A percentile compares a stretch with the other conserved stretches of the same genome.
Conservation (phyloP, 35 echinoderm and acorn worm species). For the Anneissia japonica region DNA sequence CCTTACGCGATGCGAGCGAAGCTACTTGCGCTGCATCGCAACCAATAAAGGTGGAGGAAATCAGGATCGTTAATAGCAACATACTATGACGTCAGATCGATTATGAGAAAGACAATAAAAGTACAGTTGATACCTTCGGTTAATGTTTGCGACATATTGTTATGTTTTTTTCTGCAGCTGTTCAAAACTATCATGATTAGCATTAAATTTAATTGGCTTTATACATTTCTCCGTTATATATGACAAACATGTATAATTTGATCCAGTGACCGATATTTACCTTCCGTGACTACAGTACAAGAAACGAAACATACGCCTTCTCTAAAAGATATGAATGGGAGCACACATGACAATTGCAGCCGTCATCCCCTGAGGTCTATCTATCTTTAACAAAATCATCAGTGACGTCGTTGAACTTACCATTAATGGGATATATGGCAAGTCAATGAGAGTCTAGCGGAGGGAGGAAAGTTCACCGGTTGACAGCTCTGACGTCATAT, state of each 20-base stretch:
- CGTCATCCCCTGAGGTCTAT: background rate
- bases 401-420: background rate
- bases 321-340: background rate
- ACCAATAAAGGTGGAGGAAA: too few relatives aligned
- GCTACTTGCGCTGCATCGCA: too few relatives aligned
- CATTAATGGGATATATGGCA: background rate
- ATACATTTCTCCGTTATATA: too few relatives aligned
- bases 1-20: too few relatives aligned
- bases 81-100: too few relatives aligned
- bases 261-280: background rate
- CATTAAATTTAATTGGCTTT: too few relatives aligned
- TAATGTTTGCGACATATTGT: too few relatives aligned
- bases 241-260: background rate
- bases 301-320: background rate
- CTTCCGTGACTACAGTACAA: background rate
- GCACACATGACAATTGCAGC: background rate
- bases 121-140: too few relatives aligned
- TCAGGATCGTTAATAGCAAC: too few relatives aligned
- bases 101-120: too few relatives aligned
- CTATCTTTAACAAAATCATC: background rate
- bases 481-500: background rate
- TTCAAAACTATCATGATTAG: too few relatives aligned
- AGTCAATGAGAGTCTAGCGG: background rate
- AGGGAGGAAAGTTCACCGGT: background rate
- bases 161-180: too few relatives aligned